These are phyloP conservation scores for Thomomys bottae DNA, from an alignment of 2,113 vertebrate species.

Conservation along the genomic window DNA sequence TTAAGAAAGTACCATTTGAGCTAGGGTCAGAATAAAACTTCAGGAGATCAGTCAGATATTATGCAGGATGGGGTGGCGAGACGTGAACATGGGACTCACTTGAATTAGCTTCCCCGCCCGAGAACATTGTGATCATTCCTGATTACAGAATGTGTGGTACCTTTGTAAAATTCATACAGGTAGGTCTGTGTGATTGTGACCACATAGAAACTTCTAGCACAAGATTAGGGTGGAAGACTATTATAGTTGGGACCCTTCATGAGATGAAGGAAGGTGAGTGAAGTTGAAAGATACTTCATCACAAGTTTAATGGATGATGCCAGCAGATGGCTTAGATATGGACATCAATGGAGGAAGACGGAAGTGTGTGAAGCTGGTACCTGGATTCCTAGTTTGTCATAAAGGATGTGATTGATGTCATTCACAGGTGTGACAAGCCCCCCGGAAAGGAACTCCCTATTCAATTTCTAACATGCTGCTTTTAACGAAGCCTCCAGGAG, in stretches of 20 bases:
- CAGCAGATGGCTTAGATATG: not conserved
- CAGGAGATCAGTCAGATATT: not conserved
- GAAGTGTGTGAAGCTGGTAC: not conserved
- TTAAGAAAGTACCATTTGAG: not conserved
- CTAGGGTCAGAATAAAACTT: constrained; percentile 5
- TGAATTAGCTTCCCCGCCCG: not conserved
- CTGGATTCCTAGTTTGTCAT: not conserved
- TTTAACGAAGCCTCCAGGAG: constrained; percentile 14
- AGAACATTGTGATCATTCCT: not conserved
- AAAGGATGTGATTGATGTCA: not conserved
- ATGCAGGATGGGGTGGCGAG: too few relatives aligned
- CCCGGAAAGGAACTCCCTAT: not conserved
- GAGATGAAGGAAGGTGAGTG: not conserved
- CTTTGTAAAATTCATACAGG: not conserved
- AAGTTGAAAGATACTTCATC: constrained; percentile 21
- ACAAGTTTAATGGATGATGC: not conserved
- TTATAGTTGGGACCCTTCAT: not conserved
- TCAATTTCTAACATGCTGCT: not conserved
- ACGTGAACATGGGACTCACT: not conserved
- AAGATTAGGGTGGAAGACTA: not conserved
- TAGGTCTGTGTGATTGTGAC: not conserved
- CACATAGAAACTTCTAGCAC: not conserved
- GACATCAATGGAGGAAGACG: not conserved
- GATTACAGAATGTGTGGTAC: not conserved
- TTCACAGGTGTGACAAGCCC: not conserved